Evolutionary conservation across 1,140 invertebrate genomes (phyloP).

Genomic region (Nylanderia fulva): DNA sequence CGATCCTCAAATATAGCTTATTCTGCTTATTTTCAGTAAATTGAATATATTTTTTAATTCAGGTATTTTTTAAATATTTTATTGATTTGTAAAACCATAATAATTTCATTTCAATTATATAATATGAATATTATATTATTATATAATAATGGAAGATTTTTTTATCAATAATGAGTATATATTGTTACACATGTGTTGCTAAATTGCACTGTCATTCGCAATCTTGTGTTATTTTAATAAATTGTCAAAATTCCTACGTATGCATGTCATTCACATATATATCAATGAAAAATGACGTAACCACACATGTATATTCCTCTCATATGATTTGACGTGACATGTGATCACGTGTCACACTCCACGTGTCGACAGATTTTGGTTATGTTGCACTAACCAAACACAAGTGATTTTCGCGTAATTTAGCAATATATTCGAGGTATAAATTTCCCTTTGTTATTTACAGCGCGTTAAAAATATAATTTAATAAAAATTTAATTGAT

Average conservation of each 20-base stretch:
- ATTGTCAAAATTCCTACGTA: no score
- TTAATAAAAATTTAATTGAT: not conserved
- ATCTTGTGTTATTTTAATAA: no score
- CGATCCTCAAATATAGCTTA: not conserved
- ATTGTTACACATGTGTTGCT: not conserved
- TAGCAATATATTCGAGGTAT: not conserved
- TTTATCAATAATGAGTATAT: no score
- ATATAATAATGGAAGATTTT: not conserved
- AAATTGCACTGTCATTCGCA: slow-evolving; percentile 7
- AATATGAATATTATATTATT: no score
- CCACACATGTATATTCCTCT: no score
- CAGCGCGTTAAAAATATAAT: not conserved
- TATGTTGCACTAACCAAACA: slow-evolving; percentile 1
- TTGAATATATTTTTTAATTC: not conserved
- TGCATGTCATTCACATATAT: no score
- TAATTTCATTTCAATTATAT: not conserved
- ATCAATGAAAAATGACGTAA: no score
- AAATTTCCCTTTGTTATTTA: not conserved
- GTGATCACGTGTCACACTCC: no score
- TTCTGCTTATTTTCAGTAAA: no score
- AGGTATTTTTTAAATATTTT: not conserved
- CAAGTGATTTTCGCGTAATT: no score
- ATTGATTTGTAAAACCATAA: not conserved
- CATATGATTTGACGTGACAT: not conserved
- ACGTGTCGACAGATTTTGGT: slow-evolving; percentile 12